Evolutionary conservation across 2,113 vertebrate species (phyloP).

Genomic region (Campylomormyrus tamandua): DNA sequence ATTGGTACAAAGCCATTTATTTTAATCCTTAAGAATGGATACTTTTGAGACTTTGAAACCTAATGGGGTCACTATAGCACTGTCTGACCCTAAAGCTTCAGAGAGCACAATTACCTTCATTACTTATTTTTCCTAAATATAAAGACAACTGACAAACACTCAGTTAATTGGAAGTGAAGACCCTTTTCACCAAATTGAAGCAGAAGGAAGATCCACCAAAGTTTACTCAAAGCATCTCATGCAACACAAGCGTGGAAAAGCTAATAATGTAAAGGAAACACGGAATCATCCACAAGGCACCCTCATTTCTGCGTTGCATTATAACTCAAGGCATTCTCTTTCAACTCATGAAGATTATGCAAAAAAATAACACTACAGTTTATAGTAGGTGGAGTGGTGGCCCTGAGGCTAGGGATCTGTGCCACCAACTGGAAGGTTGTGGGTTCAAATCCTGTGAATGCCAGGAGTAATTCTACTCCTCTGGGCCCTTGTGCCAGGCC

Average conservation of each 20-base stretch:
- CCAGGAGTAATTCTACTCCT: no score
- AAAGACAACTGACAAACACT: not conserved
- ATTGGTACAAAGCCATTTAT: not conserved
- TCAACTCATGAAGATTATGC: not conserved
- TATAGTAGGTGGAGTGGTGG: no score
- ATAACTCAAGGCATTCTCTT: not conserved
- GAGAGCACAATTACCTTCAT: not conserved
- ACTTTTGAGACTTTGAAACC: not conserved
- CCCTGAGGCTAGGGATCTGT: no score
- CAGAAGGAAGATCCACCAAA: not conserved
- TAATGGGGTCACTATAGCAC: not conserved
- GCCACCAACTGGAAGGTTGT: no score
- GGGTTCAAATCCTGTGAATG: no score
- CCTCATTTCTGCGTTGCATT: not conserved
- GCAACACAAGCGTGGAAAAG: not conserved
- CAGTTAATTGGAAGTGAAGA: not conserved
- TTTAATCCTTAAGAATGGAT: not conserved
- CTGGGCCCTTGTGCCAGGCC: no score
- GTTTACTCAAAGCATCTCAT: not conserved
- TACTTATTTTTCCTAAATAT: not conserved
- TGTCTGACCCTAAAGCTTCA: not conserved
- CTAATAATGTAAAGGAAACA: not conserved
- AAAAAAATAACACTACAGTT: not conserved
- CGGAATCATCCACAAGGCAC: not conserved
- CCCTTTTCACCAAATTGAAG: not conserved